Evolutionary conservation across 2,888 invertebrate genomes (phyloP).

Genomic region (Notodonta dromedarius): DNA sequence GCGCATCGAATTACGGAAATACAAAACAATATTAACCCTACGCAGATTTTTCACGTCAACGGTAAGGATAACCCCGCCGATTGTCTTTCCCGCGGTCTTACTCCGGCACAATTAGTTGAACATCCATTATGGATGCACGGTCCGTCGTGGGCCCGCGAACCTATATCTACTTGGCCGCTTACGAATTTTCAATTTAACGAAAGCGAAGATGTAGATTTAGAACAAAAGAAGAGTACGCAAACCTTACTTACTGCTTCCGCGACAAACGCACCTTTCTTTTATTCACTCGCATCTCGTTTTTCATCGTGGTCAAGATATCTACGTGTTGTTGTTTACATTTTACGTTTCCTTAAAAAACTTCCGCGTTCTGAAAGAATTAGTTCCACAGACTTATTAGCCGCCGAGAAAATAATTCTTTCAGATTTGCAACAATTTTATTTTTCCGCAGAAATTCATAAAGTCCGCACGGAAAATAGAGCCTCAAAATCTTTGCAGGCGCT

Average conservation of each 20-base stretch:
- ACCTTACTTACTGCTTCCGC: neutral
- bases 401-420: conserved; percentile 6
- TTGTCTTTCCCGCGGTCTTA: conserved; percentile 20
- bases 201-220: neutral
- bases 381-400: neutral
- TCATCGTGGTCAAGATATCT: conserved; percentile 12
- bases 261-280: neutral
- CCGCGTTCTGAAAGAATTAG: conserved; percentile 1
- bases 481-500: neutral
- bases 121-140: conserved; percentile 15
- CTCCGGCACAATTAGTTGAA: conserved; percentile 10
- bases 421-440: conserved; percentile 13
- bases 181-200: neutral
- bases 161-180: neutral
- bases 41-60: conserved; percentile 13
- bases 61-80: conserved; percentile 23
- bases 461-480: neutral
- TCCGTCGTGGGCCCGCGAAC: conserved; percentile 10
- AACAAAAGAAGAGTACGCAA: conserved; percentile 1
- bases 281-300: neutral
- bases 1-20: conserved; percentile 18
- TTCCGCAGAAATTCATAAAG: conserved; percentile 4
- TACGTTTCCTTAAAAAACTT: conserved; percentile 10
- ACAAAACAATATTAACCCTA: conserved; percentile 7
- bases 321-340: conserved; percentile 9